phyloP scores from a whole-genome alignment of 2,888 invertebrate species.

The Bruchidius siliquastri region DNA sequence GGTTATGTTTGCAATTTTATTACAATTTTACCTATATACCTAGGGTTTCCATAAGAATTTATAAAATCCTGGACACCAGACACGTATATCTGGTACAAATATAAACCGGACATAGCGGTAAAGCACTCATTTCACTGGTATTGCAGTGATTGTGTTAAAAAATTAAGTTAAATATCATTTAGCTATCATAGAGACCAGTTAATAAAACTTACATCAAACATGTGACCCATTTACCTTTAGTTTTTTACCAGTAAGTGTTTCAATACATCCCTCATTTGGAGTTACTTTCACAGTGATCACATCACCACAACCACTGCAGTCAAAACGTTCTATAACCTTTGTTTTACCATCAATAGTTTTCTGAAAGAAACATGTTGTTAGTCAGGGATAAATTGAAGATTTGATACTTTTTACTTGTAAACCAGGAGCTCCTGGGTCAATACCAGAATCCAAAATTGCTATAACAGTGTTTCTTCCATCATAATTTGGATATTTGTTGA shows the following conservation, averaged over 20 bases:
- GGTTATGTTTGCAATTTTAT: too few relatives aligned
- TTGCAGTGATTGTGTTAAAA: too few relatives aligned
- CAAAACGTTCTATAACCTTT: slow-evolving; percentile 91
- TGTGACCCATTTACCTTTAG: slow-evolving; percentile 62
- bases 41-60: too few relatives aligned
- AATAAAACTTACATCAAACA: background rate
- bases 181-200: slow-evolving; percentile 5
- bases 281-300: slow-evolving; percentile 77
- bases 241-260: slow-evolving; percentile 82
- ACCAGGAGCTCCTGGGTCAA: slow-evolving; percentile 94
- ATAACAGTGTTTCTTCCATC: slow-evolving; percentile 90
- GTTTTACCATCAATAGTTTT: slow-evolving; percentile 81
- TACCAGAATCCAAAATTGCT: slow-evolving; percentile 96
- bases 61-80: too few relatives aligned
- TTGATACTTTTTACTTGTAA: slow-evolving; percentile 64
- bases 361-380: slow-evolving; percentile 49
- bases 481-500: slow-evolving; percentile 81
- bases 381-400: background rate
- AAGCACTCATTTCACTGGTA: too few relatives aligned
- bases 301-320: slow-evolving; percentile 96
- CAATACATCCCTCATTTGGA: slow-evolving; percentile 67
- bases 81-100: too few relatives aligned
- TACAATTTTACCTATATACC: too few relatives aligned
- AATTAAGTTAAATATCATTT: too few relatives aligned
- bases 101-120: background rate